These are phyloP conservation scores for Forbesichthys papilliferus DNA, from an alignment of 2,113 vertebrate genomes.

Conservation along the genomic window DNA sequence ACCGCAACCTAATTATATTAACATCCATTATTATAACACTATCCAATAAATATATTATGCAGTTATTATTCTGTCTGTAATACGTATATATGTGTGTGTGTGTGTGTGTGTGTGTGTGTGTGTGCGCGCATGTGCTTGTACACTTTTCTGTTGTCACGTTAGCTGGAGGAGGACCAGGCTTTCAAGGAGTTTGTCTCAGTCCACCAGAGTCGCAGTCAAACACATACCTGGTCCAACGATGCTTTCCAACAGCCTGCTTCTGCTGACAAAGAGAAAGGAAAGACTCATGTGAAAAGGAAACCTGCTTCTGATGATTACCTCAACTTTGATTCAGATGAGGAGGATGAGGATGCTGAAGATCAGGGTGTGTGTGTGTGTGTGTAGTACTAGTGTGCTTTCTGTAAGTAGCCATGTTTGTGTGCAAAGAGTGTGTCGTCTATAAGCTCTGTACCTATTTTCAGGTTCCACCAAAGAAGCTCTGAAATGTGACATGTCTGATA, in stretches of 20 bases:
- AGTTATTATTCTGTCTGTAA: background rate
- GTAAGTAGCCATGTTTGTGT: background rate
- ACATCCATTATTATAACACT: background rate
- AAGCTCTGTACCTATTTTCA: constrained; percentile 33
- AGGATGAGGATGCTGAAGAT: constrained; percentile 47
- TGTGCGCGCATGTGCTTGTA: background rate
- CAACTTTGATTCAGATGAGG: constrained; percentile 89
- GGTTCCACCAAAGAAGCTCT: constrained; percentile 67
- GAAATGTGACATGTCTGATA: constrained; percentile 84
- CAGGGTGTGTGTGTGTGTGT: constrained; percentile 37
- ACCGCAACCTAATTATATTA: background rate
- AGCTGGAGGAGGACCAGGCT: constrained; percentile 83
- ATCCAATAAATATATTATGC: background rate
- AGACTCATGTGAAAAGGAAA: constrained; percentile 58
- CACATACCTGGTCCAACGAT: constrained; percentile 89
- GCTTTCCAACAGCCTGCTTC: constrained; percentile 55
- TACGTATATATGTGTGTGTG: background rate
- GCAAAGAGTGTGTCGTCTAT: background rate
- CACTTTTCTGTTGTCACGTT: constrained; percentile 14
- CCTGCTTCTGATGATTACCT: constrained; percentile 82
- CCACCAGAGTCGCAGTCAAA: constrained; percentile 86
- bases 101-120: background rate
- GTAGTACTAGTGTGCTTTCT: background rate
- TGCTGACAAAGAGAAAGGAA: constrained; percentile 9
- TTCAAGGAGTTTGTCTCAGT: constrained; percentile 93